Conservation (phyloP, 1,140 invertebrate species). For the Himalopsyche phryganea region DNA sequence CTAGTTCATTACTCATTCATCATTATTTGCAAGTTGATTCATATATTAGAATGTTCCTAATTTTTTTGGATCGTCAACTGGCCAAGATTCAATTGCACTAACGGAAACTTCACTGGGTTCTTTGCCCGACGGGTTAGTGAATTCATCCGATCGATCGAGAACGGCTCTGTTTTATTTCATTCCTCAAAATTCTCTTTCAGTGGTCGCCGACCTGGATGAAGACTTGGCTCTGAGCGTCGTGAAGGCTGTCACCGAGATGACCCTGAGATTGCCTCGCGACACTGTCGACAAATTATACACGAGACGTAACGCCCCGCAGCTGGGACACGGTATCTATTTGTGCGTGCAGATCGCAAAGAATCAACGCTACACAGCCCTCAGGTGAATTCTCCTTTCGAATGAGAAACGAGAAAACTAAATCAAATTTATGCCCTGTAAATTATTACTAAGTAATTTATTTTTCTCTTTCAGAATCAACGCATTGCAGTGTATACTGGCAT, state of each 20-base stretch:
- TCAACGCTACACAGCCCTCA: constrained; percentile 55
- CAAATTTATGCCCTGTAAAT: no score
- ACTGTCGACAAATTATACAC: constrained; percentile 51
- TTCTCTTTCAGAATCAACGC: constrained; percentile 50
- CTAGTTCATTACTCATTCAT: no score
- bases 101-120: no score
- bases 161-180: no score
- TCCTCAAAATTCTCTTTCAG: no score
- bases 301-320: constrained; percentile 49
- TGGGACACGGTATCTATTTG: constrained; percentile 59
- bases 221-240: constrained; percentile 59
- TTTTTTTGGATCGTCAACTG: no score
- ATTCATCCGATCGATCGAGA: no score
- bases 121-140: no score
- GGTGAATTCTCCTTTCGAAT: constrained; percentile 48
- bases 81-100: no score
- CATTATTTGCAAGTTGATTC: no score
- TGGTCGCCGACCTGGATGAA: constrained; percentile 52
- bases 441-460: constrained; percentile 1
- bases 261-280: constrained; percentile 45
- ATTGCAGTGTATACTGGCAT: constrained; percentile 55
- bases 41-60: no score
- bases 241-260: constrained; percentile 51
- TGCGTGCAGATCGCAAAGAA: constrained; percentile 56
- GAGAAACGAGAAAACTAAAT: no score